Base-by-base conservation (phyloP, 2,888 invertebrate species). In the Tuberolachnus salignus region DNA sequence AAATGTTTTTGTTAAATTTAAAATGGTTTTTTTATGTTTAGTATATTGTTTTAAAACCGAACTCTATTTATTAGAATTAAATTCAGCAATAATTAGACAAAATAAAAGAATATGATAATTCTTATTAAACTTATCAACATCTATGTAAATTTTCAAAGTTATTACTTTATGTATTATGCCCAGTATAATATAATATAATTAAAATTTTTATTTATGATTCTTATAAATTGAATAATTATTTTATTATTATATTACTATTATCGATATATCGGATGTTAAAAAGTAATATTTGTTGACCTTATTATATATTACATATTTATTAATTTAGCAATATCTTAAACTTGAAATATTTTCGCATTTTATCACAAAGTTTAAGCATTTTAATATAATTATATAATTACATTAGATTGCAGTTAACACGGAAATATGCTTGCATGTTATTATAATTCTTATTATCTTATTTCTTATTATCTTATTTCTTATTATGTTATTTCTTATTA, bases 401-500 rank as follows among this genome's bases (percentile, higher is more conserved):
- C 42, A 71, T 59, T 51, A 72, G 61, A 72, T 21, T 61, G 34
- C 61, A 61, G 34, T 34, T 34, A 34, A 34, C 34, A 61, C 14
- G 9, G n/a, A 46, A 55, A 4, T 34, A 61, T 61, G 61, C 61
- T 61, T 72, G n/a, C 19, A 66, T 46, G 19, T n/a, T 53, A 55
- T 55, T 46, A 13, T 46, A 8, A 46, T 66, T 51, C 61, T 19
- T 9, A 13, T 71, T 49, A 61, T 19, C 26, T 26, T 23, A 72
- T 64, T 19, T 51, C n/a, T n/a, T n/a, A n/a, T 66, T 34, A 72
- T 4, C n/a, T 49, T 72, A 72, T n/a, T n/a, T 19, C 26, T 26
- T 23, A 72, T 64, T 19, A n/a, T n/a, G n/a, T n/a, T 53, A 55
- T 16, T 55, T 55, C 16, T 70, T 72, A n/a, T 57, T 71, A 71